Evolutionary conservation across 2,113 vertebrate species (phyloP).

Genomic region (Semnopithecus entellus): DNA sequence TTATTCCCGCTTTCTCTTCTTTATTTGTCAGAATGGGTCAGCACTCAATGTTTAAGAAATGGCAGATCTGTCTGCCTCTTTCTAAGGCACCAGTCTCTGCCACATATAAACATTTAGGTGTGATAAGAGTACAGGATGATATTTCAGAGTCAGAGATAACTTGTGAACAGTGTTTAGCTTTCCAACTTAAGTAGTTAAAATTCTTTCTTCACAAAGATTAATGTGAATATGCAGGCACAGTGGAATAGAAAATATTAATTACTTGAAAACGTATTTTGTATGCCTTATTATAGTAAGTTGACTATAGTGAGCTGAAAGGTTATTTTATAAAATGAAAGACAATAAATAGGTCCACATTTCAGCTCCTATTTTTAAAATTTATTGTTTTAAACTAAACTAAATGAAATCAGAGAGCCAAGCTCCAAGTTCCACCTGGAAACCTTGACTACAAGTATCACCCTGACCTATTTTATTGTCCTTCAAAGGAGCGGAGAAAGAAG

Average conservation of each 20-base stretch:
- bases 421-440: background rate
- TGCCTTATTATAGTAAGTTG: conserved; percentile 5
- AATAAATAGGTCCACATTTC: background rate
- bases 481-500: background rate
- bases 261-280: conserved; percentile 44
- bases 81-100: conserved; percentile 30
- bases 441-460: background rate
- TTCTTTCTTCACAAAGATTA: conserved; percentile 56
- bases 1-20: background rate
- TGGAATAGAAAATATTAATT: conserved; percentile 56
- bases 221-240: background rate
- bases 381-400: conserved; percentile 54
- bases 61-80: conserved; percentile 41
- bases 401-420: conserved; percentile 1
- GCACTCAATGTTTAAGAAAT: conserved; percentile 53
- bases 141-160: conserved; percentile 70
- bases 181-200: conserved; percentile 48
- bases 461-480: conserved; percentile 3
- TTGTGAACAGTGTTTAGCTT: conserved; percentile 64
- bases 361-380: background rate
- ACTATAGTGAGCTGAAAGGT: background rate
- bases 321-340: conserved; percentile 47
- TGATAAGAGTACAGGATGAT: conserved; percentile 60
- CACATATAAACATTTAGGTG: conserved; percentile 45
- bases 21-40: conserved; percentile 54